These are phyloP conservation scores for Luffia ferchaultella DNA, from an alignment of 2,888 invertebrate genomes.

Conservation along the genomic window DNA sequence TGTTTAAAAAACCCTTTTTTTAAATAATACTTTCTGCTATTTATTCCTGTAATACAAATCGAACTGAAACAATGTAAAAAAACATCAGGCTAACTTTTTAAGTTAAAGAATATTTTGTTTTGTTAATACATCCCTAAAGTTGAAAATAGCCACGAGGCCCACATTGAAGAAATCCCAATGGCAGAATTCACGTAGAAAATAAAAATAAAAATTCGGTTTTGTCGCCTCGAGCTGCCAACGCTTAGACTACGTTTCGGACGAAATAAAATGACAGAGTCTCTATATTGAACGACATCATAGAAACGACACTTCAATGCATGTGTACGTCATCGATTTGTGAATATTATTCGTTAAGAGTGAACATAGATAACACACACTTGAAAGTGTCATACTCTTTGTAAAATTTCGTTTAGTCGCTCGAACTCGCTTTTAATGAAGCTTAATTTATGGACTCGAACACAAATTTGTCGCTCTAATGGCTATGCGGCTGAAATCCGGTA, in stretches of 20 bases:
- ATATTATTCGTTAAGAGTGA: too few species aligned
- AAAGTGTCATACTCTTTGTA: too few species aligned
- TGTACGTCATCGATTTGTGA: too few species aligned
- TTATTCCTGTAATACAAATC: too few species aligned
- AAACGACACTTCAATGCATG: too few species aligned
- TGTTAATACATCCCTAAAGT: conserved; percentile 29
- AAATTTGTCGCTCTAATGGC: conserved; percentile 50
- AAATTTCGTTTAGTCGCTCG: conserved; percentile 22
- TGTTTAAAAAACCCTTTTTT: too few species aligned
- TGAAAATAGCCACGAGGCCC: conserved; percentile 30
- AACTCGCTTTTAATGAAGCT: conserved; percentile 48
- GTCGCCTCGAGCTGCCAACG: conserved; percentile 13
- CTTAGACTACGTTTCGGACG: conserved; percentile 35
- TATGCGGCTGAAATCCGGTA: conserved; percentile 32
- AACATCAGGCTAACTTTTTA: too few species aligned
- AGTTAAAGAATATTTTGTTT: conserved; percentile 26
- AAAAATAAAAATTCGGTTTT: conserved; percentile 26
- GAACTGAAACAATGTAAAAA: too few species aligned
- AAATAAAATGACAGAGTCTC: too few species aligned
- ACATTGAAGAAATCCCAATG: conserved; percentile 31
- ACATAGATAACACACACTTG: too few species aligned
- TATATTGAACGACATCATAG: too few species aligned
- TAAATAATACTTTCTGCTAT: too few species aligned
- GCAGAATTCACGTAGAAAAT: conserved; percentile 30
- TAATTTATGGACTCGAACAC: conserved; percentile 43